These are phyloP conservation scores for Ceryle rudis DNA, from an alignment of 2,797 vertebrate species.

Conservation along the genomic window DNA sequence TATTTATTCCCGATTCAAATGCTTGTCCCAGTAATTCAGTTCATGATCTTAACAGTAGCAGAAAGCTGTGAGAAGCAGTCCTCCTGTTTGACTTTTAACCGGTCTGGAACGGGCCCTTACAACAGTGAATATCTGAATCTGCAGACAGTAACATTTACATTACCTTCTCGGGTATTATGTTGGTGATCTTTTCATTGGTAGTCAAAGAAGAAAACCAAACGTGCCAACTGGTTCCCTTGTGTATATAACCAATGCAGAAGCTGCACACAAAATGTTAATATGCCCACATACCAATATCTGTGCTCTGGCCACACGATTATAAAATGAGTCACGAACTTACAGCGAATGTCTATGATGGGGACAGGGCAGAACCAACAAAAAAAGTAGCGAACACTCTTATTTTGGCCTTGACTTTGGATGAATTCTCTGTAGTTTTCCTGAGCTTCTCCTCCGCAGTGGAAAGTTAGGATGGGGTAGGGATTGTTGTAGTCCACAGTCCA, in stretches of 20 bases:
- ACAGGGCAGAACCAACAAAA: not conserved
- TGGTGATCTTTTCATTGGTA: not conserved
- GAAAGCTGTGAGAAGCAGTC: not conserved
- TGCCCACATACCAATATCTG: fast-evolving
- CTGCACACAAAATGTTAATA: fast-evolving
- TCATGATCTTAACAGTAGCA: not conserved
- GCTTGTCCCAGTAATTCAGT: not conserved
- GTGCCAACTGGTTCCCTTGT: fast-evolving
- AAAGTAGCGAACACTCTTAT: fast-evolving
- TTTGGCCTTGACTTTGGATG: not conserved
- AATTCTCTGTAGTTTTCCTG: not conserved
- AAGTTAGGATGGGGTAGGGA: not conserved
- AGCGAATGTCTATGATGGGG: fast-evolving
- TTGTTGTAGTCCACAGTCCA: not conserved
- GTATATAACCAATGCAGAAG: fast-evolving
- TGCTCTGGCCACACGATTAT: fast-evolving
- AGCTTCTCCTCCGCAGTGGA: not conserved
- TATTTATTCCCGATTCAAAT: not conserved
- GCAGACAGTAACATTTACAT: not conserved
- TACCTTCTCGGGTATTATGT: not conserved
- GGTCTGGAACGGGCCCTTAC: not conserved
- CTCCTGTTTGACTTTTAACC: not conserved
- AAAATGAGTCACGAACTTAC: not conserved
- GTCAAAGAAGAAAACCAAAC: fast-evolving
- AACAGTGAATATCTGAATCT: not conserved